Percentiles rank a stretch among this genome's conserved stretches.
phyloP scores from a whole-genome alignment of 2,113 vertebrate genomes.

The Shinisaurus crocodilurus region DNA sequence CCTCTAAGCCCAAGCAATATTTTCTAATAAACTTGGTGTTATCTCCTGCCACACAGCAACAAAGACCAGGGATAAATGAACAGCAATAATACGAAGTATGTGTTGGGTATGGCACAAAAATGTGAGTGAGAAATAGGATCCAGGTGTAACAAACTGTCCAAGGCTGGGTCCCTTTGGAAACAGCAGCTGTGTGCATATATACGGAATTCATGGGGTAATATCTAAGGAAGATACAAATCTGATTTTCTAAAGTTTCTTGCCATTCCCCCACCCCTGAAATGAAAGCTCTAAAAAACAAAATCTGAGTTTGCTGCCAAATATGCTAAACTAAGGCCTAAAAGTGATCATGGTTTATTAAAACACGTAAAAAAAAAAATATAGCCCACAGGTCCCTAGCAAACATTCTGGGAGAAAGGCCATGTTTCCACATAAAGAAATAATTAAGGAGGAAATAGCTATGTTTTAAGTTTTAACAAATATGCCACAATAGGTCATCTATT shows the following conservation, averaged over 20 bases:
- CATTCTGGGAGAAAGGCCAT: not conserved
- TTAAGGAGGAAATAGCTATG: not conserved
- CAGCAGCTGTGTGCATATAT: not conserved
- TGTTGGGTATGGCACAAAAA: not conserved
- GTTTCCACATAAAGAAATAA: not conserved
- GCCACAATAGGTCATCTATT: not conserved
- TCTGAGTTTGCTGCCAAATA: not conserved
- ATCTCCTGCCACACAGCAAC: constrained; percentile 27
- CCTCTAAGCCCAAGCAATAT: not conserved
- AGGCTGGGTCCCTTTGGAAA: not conserved
- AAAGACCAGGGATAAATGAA: constrained; percentile 19
- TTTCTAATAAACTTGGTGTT: constrained; percentile 44
- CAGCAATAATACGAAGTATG: not conserved
- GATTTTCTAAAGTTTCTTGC: constrained; percentile 3
- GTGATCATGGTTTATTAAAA: not conserved
- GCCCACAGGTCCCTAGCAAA: not conserved
- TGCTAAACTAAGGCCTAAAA: not conserved
- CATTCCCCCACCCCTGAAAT: not conserved
- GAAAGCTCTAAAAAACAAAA: not conserved
- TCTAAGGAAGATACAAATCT: not conserved
- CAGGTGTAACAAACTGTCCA: not conserved
- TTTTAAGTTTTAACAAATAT: not conserved
- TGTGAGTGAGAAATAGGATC: constrained; percentile 1
- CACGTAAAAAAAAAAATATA: not conserved
- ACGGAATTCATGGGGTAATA: not conserved